A percentile compares a stretch with the other conserved stretches of the same genome.
Conservation (phyloP, 2,888 invertebrate species). For the Athalia circularis region DNA sequence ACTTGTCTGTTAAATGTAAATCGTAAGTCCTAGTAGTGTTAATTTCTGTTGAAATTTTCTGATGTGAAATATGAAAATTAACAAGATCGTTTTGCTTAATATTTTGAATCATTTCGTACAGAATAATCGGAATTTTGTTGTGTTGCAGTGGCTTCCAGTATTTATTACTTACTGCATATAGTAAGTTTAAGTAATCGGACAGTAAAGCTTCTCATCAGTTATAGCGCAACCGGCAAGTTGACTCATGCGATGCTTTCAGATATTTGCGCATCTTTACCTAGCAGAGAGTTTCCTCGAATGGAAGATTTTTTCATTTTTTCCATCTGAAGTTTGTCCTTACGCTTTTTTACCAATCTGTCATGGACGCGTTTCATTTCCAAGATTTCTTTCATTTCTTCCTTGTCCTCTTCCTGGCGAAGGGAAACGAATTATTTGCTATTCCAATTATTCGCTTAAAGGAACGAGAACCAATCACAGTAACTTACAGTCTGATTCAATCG, state of each 20-base stretch:
- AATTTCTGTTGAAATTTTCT: neutral
- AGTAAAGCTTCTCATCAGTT: conserved; percentile 25
- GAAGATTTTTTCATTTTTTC: conserved; percentile 48
- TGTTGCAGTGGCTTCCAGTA: neutral
- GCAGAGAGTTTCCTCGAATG: conserved; percentile 7
- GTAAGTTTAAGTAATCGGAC: neutral
- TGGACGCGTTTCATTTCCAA: conserved; percentile 93
- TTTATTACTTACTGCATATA: neutral
- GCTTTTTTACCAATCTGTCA: conserved; percentile 85
- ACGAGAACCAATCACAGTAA: neutral
- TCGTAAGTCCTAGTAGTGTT: neutral
- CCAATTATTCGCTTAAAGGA: neutral
- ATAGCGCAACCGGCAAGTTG: neutral
- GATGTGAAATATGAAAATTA: neutral
- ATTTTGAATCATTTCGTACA: neutral
- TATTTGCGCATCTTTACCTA: conserved; percentile 13
- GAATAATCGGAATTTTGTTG: neutral
- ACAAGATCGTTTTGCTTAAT: neutral
- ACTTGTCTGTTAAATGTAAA: conserved; percentile 9
- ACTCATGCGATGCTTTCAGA: conserved; percentile 32
- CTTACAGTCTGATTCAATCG: conserved; percentile 91
- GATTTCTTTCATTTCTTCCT: conserved; percentile 95
- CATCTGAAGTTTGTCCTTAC: conserved; percentile 70
- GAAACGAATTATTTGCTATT: conserved; percentile 7
- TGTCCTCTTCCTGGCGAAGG: conserved; percentile 87